Conservation (phyloP, 2,888 invertebrate species). For the Enchytraeus crypticus region DNA sequence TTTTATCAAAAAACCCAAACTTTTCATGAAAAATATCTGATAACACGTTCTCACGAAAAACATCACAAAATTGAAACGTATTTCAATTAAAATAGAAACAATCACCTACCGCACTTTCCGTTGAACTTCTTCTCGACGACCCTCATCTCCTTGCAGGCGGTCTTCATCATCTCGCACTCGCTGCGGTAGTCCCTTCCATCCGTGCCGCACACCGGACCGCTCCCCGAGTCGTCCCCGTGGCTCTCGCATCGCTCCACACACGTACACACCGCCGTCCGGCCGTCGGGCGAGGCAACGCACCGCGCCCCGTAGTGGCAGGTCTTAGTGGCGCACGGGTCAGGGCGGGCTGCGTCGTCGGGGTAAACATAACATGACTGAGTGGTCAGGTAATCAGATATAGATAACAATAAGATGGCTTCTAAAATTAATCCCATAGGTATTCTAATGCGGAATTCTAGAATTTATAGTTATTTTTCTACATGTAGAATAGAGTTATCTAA, state of each 20-base stretch:
- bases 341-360: slow-evolving; percentile 55
- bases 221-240: slow-evolving; percentile 73
- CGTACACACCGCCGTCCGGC: slow-evolving; percentile 64
- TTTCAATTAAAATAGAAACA: too few relatives aligned
- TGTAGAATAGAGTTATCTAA: too few relatives aligned
- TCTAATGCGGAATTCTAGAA: too few relatives aligned
- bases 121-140: slow-evolving; percentile 49
- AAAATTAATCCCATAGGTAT: too few relatives aligned
- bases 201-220: slow-evolving; percentile 68
- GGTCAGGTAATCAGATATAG: too few relatives aligned
- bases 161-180: slow-evolving; percentile 46
- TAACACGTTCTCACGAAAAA: too few relatives aligned
- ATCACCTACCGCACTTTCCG: slow-evolving; percentile 52
- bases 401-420: too few relatives aligned
- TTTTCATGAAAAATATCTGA: too few relatives aligned
- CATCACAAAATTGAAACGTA: too few relatives aligned
- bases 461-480: too few relatives aligned
- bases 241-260: slow-evolving; percentile 70
- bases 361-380: slow-evolving; percentile 16
- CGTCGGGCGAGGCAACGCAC: slow-evolving; percentile 60
- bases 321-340: slow-evolving; percentile 64
- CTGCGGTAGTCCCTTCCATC: slow-evolving; percentile 49
- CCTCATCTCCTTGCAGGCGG: slow-evolving; percentile 47
- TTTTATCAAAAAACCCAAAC: too few relatives aligned
- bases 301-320: slow-evolving; percentile 63